Base-by-base conservation (phyloP, 2,113 vertebrate species). In the Laticauda laticaudata region DNA sequence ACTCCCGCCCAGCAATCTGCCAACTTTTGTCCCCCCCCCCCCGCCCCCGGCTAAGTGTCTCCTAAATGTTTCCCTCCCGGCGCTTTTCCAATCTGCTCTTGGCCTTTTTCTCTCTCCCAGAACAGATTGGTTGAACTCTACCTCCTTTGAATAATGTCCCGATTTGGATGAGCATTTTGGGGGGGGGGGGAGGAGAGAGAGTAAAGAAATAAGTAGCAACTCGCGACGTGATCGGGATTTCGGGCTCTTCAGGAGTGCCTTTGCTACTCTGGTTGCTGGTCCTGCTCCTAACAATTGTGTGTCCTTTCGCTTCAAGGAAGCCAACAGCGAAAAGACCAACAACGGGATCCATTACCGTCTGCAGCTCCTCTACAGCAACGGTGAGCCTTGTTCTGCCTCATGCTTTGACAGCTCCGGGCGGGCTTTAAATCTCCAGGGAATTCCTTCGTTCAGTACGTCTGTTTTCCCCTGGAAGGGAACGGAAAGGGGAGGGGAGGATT, bases 291-390 rank as follows among this genome's bases (percentile, higher is more conserved):
- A 39, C 18, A 21, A 15, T 91, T 97, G 95, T 94, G 43, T 97
- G 96, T 98, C 95, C 95, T 94, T 94, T 86, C 94, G 93, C 95
- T 97, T 94, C 97, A 99, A 99, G 99, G 99, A 99, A 98, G 98
- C 98, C 95, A 98, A 98, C 97, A 99, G 98, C 95, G 99, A 99
- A 98, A 99, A 99, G 98, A 99, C 99, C 96, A 99, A 99, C 98
- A 99, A 99, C 97, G 99, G 99, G 93, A 99, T 99, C 96, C 99
- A 99, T 97, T 99, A 99, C 97, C 98, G 99, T 97, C 98, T 99
- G 23, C 99, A 99, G 97, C 99, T 99, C 61, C 99, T 99, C 95
- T 99, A 99, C 98, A 99, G 99, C 97, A 99, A 99, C 91, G 99
- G 99, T 99, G 59, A 98, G 98, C 89, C 92, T 90, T 11, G 56